Base-by-base conservation (phyloP, 2,113 vertebrate genomes). In the Nyctibius bracteatus region DNA sequence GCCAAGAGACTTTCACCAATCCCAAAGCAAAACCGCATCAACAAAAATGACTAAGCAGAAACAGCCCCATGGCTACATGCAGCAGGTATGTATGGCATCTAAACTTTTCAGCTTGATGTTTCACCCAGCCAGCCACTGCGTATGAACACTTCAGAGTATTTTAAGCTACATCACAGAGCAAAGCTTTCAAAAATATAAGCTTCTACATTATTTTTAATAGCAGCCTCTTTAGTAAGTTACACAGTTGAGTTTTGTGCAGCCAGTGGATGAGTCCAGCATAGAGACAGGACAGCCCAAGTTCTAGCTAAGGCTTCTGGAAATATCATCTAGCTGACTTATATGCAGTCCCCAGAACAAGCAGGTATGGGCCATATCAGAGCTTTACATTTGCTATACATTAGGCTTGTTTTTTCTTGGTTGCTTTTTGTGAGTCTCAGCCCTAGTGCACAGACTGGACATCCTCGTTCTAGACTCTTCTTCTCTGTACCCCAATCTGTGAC, bases 41-140 rank as follows among this genome's bases (percentile, higher is more conserved):
- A 94, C 95, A 85, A 41, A 95, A 95, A 44, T 97, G 96, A 98
- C 97, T 97, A 97, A 98, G 97, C 97, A 98, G 82, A 91, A 96
- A 13, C 13, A 96, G 81, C 86, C 89, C 86, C 88, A 73, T n/a
- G 87, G 95, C 94, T 71, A 51, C 93, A 83, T 24, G 81, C 8
- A 83, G 39, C 88, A 95, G 90, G 89, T 95, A 95, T 95, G 92
- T 58, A 79, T 0, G 83, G 95, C 90, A 96, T 96, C 84, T 88
- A 14, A 77, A 81, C 93, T 65, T 41, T 78, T 79, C 92, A 94
- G 92, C 80, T 54, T 80, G 66, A 85, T 1, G 2, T 82, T 68
- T 86, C 55, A 55, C 81, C 43, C 90, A 92, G 84, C 46, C 81
- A 93, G 66, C 43, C 80, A 35, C 93, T 84, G 82, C 68, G 21